Base-by-base conservation (phyloP, 2,797 vertebrate species). In the Hozukius guyotensis region DNA sequence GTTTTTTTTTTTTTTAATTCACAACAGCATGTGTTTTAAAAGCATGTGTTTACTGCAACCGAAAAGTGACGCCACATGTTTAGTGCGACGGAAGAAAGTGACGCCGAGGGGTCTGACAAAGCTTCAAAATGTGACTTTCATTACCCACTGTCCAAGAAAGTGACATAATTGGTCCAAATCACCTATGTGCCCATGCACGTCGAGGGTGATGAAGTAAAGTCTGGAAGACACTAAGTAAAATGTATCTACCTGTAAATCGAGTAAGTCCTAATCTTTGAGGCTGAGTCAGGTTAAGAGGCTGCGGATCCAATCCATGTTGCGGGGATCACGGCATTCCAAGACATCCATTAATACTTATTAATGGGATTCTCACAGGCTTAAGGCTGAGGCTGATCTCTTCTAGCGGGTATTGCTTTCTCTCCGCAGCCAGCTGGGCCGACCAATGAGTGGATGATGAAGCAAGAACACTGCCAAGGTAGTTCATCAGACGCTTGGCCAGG, bases 331-430 rank as follows among this genome's bases (percentile, higher is more conserved):
- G 59, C 60, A 80, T 91, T 87, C 72, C 67, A 86, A 90, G 84
- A 82, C 88, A 80, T 75, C 87, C 84, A 82, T 92, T 94, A 93
- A 91, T 90, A 66, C 85, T 82, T 87, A 89, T 94, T 92, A 93
- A 90, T 80, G 68, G 77, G 86, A 93, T 92, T 88, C 70, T 85
- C 49, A 68, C 68, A 66, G 87, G 85, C 85, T 90, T 92, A 90
- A 73, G 77, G 72, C 70, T 56, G 52, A 82, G 61, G 73, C 86
- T 90, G 89, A 92, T 87, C 88, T 83, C 78, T 70, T 83, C 52
- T 29, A 73, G 79, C 32, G 3, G 72, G 55, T 77, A 68, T 75
- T 75, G 75, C 80, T 82, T 77, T 76, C 82, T 81, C 70, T 80
- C 77, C 12, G 12, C 72, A 81, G 81, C 65, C 79, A 81, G 82